A percentile compares a stretch with the other conserved stretches of the same genome.
These are phyloP conservation scores for Homalodisca vitripennis DNA, from an alignment of 1,140 invertebrate species.

Conservation along the genomic window DNA sequence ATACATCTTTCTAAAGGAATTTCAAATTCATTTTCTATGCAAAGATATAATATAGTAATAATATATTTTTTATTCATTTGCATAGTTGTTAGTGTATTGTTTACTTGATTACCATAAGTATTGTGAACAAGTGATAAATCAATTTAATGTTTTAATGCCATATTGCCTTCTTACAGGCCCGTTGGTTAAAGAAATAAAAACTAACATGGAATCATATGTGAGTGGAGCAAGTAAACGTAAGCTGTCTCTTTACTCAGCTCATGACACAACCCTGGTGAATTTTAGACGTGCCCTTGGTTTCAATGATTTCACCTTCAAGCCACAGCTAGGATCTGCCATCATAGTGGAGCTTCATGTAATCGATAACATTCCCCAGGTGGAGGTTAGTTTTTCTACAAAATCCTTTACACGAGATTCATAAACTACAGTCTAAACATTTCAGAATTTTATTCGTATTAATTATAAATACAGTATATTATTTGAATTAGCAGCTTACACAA, in stretches of 20 bases:
- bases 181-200: neutral
- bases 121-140: too few relatives aligned
- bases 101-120: too few relatives aligned
- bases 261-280: conserved; percentile 72
- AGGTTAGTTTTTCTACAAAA: conserved; percentile 50
- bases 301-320: conserved; percentile 58
- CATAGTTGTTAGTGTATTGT: too few relatives aligned
- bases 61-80: too few relatives aligned
- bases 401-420: too few relatives aligned
- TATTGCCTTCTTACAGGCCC: neutral
- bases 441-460: too few relatives aligned
- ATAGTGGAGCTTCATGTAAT: conserved; percentile 60
- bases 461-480: too few relatives aligned
- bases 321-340: conserved; percentile 67
- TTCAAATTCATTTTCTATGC: too few relatives aligned
- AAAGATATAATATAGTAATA: too few relatives aligned
- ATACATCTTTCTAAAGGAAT: too few relatives aligned
- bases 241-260: conserved; percentile 65
- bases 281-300: conserved; percentile 66
- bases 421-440: too few relatives aligned
- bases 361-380: conserved; percentile 48
- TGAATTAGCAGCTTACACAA: too few relatives aligned
- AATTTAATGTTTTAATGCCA: neutral
- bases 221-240: conserved; percentile 39
- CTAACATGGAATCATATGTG: neutral